Conservation (phyloP, 1,140 invertebrate species). For the Halyomorpha halys region DNA sequence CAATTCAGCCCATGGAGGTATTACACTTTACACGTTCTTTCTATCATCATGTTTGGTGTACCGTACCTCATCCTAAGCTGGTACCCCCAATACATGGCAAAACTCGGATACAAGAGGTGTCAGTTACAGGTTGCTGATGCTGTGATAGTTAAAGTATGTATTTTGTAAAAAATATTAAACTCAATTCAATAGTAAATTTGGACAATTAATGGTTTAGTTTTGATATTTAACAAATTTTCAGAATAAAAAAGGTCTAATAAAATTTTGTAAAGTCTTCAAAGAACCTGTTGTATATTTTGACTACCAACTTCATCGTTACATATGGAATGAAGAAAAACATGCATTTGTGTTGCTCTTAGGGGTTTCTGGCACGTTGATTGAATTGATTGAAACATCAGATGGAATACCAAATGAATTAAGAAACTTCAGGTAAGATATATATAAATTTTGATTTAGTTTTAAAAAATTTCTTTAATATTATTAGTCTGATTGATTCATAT, state of each 20-base stretch:
- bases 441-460: too few relatives aligned
- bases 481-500: too few relatives aligned
- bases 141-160: slow-evolving; percentile 60
- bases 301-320: slow-evolving; percentile 22
- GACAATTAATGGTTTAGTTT: background rate
- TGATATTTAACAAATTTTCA: slow-evolving; percentile 6
- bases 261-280: slow-evolving; percentile 18
- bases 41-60: slow-evolving; percentile 17
- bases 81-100: slow-evolving; percentile 64
- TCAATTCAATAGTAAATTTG: slow-evolving; percentile 18
- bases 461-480: too few relatives aligned
- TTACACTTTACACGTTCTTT: slow-evolving; percentile 16
- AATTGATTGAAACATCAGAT: slow-evolving; percentile 20
- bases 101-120: slow-evolving; percentile 45
- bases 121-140: slow-evolving; percentile 56
- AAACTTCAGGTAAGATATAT: background rate
- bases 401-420: slow-evolving; percentile 4
- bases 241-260: slow-evolving; percentile 22
- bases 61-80: slow-evolving; percentile 64
- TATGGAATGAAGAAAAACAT: slow-evolving; percentile 15
- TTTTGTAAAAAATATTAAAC: background rate
- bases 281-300: slow-evolving; percentile 22
- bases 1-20: slow-evolving; percentile 4
- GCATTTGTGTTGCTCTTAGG: slow-evolving; percentile 18
- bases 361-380: slow-evolving; percentile 16